A percentile compares a stretch with the other conserved stretches of the same genome.
These are phyloP conservation scores for Calameuta pallipes DNA, from an alignment of 2,888 invertebrate species.

Conservation along the genomic window DNA sequence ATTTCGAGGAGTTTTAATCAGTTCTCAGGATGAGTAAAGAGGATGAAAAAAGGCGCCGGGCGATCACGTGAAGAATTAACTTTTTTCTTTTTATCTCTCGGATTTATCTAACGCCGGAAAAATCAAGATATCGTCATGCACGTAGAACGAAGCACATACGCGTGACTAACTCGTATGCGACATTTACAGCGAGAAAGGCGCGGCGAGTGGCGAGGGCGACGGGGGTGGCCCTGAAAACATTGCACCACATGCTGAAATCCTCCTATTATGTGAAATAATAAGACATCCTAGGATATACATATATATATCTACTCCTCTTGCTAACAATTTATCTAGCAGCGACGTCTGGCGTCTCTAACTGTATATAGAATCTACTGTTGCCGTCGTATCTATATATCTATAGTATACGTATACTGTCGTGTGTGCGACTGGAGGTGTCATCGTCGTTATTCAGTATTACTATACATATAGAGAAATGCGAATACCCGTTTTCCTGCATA, in stretches of 20 bases:
- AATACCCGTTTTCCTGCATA: neutral
- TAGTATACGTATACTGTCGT: neutral
- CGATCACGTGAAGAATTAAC: neutral
- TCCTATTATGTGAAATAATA: neutral
- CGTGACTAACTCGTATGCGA: neutral
- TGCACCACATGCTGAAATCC: slow-evolving; percentile 52
- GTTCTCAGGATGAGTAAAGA: neutral
- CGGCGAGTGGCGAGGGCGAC: neutral
- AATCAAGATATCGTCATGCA: neutral
- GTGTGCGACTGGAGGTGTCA: no score
- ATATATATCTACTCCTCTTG: neutral
- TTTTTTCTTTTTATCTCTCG: neutral
- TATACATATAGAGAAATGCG: neutral
- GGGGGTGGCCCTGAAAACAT: slow-evolving; percentile 32
- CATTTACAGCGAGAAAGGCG: neutral
- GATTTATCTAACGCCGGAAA: neutral
- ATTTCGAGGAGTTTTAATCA: neutral
- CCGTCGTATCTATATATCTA: neutral
- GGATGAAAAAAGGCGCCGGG: neutral
- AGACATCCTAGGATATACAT: neutral
- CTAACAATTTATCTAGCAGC: neutral
- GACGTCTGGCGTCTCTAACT: neutral
- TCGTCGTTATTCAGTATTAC: no score
- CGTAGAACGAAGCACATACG: neutral
- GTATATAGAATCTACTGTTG: neutral